Evolutionary conservation across 2,797 vertebrate genomes (phyloP).

Genomic region (Lindbergichthys nudifrons): DNA sequence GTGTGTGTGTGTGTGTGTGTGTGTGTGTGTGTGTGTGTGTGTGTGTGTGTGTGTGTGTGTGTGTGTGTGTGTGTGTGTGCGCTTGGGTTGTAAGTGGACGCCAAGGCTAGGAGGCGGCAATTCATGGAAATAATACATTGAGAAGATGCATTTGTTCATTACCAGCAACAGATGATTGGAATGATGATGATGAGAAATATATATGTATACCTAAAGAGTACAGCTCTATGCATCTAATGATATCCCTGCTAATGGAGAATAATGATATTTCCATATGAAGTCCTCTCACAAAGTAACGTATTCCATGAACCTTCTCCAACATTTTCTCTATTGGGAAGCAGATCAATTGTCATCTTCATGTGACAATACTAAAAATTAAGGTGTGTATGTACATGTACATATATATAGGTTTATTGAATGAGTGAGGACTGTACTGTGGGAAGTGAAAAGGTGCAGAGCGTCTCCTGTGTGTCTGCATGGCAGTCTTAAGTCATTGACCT

Average conservation of each 20-base stretch:
- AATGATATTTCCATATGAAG: neutral
- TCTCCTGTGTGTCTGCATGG: neutral
- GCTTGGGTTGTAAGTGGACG: conserved; percentile 28
- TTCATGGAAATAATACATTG: conserved; percentile 11
- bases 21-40: too few relatives aligned
- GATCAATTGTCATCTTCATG: neutral
- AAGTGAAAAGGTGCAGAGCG: neutral
- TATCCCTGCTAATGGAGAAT: neutral
- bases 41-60: too few relatives aligned
- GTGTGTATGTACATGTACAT: neutral
- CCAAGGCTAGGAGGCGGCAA: neutral
- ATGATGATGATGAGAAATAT: neutral
- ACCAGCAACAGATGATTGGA: neutral
- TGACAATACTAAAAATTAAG: neutral
- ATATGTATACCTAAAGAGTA: neutral
- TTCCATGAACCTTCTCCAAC: neutral
- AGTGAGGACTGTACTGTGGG: neutral
- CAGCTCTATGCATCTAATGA: neutral
- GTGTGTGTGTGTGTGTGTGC: too few relatives aligned
- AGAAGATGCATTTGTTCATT: conserved; percentile 24
- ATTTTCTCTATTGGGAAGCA: neutral
- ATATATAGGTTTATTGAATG: neutral
- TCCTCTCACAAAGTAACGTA: neutral
- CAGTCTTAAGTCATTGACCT: conserved; percentile 7
- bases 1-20: too few relatives aligned